Conservation (phyloP, 2,797 vertebrate genomes). For the Hafferia zeledoni region DNA sequence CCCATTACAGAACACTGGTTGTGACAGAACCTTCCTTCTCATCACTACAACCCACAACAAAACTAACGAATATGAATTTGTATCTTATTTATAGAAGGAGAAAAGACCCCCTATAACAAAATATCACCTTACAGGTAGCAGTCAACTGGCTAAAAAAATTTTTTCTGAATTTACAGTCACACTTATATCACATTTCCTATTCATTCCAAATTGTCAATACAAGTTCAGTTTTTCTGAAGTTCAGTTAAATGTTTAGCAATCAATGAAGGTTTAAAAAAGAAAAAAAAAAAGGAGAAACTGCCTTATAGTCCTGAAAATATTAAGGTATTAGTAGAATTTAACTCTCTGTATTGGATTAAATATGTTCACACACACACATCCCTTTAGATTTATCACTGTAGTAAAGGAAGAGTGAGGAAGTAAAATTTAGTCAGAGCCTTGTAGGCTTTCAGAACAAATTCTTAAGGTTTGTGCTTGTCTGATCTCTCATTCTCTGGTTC, state of each 20-base stretch:
- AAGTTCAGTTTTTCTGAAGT: background rate
- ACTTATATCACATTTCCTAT: background rate
- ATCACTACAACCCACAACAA: background rate
- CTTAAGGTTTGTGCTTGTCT: background rate
- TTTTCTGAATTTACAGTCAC: background rate
- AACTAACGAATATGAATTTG: background rate
- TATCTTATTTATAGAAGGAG: background rate
- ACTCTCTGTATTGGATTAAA: background rate
- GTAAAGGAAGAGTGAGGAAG: background rate
- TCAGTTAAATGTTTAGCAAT: background rate
- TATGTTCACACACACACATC: fast-evolving
- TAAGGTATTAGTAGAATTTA: background rate
- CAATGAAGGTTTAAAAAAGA: background rate
- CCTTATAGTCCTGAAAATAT: background rate
- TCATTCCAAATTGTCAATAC: background rate
- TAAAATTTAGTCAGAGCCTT: background rate
- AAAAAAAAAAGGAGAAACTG: background rate
- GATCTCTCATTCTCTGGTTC: background rate
- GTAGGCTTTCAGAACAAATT: background rate
- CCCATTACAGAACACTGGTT: background rate
- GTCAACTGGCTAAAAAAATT: background rate
- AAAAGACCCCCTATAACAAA: background rate
- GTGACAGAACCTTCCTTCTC: background rate
- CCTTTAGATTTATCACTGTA: background rate
- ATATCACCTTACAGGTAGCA: background rate